These are phyloP conservation scores for Gibbula magus DNA, from an alignment of 2,888 invertebrate genomes.

Conservation along the genomic window DNA sequence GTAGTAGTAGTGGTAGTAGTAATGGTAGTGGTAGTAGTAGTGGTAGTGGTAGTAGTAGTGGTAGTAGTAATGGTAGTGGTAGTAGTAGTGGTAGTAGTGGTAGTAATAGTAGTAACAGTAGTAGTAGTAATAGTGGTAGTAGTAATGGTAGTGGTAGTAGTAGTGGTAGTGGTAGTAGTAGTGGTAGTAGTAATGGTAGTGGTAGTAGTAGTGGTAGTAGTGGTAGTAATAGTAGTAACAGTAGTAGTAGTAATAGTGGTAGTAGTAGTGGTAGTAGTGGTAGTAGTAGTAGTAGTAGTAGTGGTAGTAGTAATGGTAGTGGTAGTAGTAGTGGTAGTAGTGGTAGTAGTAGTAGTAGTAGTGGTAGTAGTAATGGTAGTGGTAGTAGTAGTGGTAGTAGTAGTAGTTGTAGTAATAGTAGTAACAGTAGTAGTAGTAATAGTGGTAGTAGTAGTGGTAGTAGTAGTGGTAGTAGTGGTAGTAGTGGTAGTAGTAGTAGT, in stretches of 20 bases:
- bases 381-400: neutral
- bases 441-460: neutral
- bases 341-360: neutral
- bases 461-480: neutral
- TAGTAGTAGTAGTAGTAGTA: conserved; percentile 28
- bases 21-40: neutral
- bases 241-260: conserved; percentile 28
- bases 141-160: conserved; percentile 30
- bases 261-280: conserved; percentile 30
- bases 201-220: neutral
- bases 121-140: conserved; percentile 30
- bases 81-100: neutral
- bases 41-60: neutral
- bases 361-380: neutral
- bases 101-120: conserved; percentile 30
- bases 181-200: conserved; percentile 17
- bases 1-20: neutral
- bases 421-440: neutral
- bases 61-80: neutral
- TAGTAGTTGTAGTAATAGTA: neutral
- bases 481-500: neutral
- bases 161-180: conserved; percentile 25
- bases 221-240: conserved; percentile 3
- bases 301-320: conserved; percentile 1
- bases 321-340: neutral